Evolutionary conservation across 2,888 invertebrate genomes (phyloP).

Genomic region (Zhuqinia jingwanae): DNA sequence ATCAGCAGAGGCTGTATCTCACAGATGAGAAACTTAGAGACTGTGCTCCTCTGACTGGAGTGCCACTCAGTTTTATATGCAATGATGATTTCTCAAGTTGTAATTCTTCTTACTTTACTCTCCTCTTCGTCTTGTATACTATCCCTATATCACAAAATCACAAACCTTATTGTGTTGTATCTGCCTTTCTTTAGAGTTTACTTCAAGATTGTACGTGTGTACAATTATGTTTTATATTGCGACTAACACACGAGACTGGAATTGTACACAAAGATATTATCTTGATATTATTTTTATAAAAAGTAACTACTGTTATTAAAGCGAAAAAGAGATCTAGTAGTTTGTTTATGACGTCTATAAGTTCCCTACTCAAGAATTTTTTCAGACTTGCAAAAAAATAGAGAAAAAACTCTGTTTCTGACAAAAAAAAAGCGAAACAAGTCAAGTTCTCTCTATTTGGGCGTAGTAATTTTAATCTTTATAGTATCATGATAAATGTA

Average conservation of each 20-base stretch:
- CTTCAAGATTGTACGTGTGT: too few species aligned
- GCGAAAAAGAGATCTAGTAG: conserved; percentile 48
- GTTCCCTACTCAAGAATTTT: conserved; percentile 36
- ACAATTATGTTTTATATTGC: too few species aligned
- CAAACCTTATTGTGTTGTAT: conserved; percentile 52
- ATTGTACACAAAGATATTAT: conserved; percentile 6
- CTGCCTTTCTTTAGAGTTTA: neutral
- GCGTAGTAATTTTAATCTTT: too few species aligned
- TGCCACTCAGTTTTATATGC: conserved; percentile 69
- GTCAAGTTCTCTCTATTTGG: conserved; percentile 17
- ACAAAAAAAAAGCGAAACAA: too few species aligned
- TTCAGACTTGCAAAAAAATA: neutral
- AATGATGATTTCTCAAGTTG: conserved; percentile 48
- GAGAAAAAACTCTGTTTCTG: too few species aligned
- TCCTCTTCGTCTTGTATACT: neutral
- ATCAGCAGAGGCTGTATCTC: conserved; percentile 63
- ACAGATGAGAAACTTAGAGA: conserved; percentile 71
- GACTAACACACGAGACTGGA: conserved; percentile 17
- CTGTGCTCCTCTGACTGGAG: conserved; percentile 69
- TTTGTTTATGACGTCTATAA: conserved; percentile 52
- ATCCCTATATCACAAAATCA: too few species aligned
- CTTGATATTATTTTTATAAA: conserved; percentile 22
- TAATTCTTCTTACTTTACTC: conserved; percentile 50
- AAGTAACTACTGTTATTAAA: conserved; percentile 23
- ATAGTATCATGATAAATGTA: too few species aligned